Evolutionary conservation across 2,113 vertebrate species (phyloP), one percentile per base, ranked within the genome.

Genomic region (Circaetus cinerascens): DNA sequence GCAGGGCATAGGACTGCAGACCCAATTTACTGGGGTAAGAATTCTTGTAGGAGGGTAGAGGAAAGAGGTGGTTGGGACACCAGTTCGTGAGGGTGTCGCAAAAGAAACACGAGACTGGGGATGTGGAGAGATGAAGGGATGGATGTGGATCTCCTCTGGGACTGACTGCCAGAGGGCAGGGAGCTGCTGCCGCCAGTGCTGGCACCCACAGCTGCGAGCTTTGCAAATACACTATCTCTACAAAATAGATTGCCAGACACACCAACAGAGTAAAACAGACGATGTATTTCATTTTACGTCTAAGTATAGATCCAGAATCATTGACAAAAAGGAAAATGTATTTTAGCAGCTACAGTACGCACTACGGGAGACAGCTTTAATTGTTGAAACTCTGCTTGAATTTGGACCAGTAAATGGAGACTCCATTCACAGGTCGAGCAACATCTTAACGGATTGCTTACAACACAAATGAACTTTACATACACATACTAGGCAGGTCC

Each of bases 171-270:
- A 27, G 43, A 73, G 72, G 14, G 76, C 2, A 1, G 15, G 40
- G 53, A 73, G 63, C 45, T 86, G 62, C 78, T 38, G 38, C 77
- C 0, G 0, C 18, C 5, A 3, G 18, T 0, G 13, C 5, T 46
- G 40, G 63, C 55, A 60, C 5, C 1, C 7, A 3, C 0, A 0
- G 32, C 72, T 51, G 15, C 1, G 3, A 67, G 53, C 40, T 69
- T 16, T 62, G 36, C 67, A 48, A n/a, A 73, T 23, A 83, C 40
- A 13, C 41, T 13, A 2, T 7, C 53, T 10, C 68, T 51, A 34
- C 25, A 23, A 45, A 80, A 53, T 0, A 22, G 21, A 30, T 4
- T 10, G 30, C 53, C 18, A 50, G 63, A 45, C 75, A 73, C 2
- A 1, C 36, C 79, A 77, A 41, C 13, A 50, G 13, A 84, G 48